These are phyloP conservation scores for Baccha elongata DNA, from an alignment of 2,888 invertebrate species.

Conservation along the genomic window DNA sequence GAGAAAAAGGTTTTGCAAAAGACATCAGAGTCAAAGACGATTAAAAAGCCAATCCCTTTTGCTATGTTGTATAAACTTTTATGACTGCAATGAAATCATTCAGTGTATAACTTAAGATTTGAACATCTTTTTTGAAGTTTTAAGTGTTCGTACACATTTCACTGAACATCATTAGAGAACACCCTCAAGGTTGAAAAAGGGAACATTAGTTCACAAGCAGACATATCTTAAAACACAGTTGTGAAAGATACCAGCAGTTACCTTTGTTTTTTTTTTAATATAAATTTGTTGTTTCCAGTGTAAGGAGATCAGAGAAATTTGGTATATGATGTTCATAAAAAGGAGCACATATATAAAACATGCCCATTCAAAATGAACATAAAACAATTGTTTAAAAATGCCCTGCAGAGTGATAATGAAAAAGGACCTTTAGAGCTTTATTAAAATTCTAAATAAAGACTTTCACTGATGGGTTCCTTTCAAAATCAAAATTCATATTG, in stretches of 20 bases:
- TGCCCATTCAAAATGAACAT: slow-evolving; percentile 45
- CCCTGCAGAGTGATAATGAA: slow-evolving; percentile 23
- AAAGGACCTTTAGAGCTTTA: slow-evolving; percentile 27
- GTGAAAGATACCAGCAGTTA: slow-evolving; percentile 12
- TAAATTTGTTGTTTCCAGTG: slow-evolving; percentile 6
- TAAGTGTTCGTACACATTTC: slow-evolving; percentile 40
- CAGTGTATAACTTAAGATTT: slow-evolving; percentile 52
- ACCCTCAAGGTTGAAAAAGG: slow-evolving; percentile 28
- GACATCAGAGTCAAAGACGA: slow-evolving; percentile 7
- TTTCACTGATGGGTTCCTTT: background rate
- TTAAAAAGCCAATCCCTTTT: slow-evolving; percentile 42
- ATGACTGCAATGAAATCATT: slow-evolving; percentile 58
- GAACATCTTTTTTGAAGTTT: slow-evolving; percentile 47
- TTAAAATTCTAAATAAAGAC: slow-evolving; percentile 34
- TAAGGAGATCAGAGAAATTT: too few relatives aligned
- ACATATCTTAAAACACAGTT: slow-evolving; percentile 18
- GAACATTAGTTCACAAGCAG: slow-evolving; percentile 16
- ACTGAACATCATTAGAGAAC: slow-evolving; percentile 2
- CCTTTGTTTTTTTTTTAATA: slow-evolving; percentile 20
- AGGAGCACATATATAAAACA: too few relatives aligned
- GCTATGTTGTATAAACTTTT: slow-evolving; percentile 55
- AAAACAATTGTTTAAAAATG: slow-evolving; percentile 19
- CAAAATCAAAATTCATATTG: too few relatives aligned
- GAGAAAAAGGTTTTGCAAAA: background rate
- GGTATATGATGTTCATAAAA: too few relatives aligned